Base-by-base conservation (phyloP, 1,140 invertebrate genomes). In the Ceratina australensis region DNA sequence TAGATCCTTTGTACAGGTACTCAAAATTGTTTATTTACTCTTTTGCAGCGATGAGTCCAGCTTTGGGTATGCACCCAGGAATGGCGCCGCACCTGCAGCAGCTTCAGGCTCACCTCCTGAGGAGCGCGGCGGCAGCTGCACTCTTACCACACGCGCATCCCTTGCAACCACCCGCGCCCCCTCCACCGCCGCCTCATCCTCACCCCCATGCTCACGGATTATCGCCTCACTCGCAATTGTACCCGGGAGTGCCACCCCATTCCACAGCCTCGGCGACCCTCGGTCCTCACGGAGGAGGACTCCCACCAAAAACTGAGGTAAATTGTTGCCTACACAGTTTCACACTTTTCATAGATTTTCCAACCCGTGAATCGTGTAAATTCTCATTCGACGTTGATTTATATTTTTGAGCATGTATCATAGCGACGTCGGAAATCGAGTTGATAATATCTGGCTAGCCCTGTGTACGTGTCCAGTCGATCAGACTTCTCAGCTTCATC, bases 31-130 rank as follows among this genome's bases (percentile, higher is more conserved):
- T 67, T 42, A 15, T 15, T 60, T 64, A n/a, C 76, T 79, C 10
- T 67, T 49, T 87, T 85, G 12, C 81, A 89, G 93, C 94, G 12
- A 93, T 95, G 89, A 94, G 93, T 87, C 94, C 95, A 15, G 95
- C 95, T 0, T 89, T 96, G 61, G 94, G 95, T 78, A 93, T 95
- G 93, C 95, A 95, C 86, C 94, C 93, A 16, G 93, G 92, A 69
- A 93, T 94, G 91, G 93, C 94, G 57, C 94, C 95, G 13, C 96
- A 95, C 86, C 91, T 95, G 47, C 96, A 96, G 80, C 96, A 96
- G 84, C 89, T 97, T 4, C 96, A 97, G 86, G 95, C 95, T 18
- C 95, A 96, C 89, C 93, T 96, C 42, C 93, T 96, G 78, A 92
- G 95, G 54, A 93, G 90, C 74, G 92, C 92, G 22, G 93, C 93